Percentiles rank a stretch among this genome's conserved stretches.
Conservation (phyloP, 2,888 invertebrate species). For the Macaria notata region DNA sequence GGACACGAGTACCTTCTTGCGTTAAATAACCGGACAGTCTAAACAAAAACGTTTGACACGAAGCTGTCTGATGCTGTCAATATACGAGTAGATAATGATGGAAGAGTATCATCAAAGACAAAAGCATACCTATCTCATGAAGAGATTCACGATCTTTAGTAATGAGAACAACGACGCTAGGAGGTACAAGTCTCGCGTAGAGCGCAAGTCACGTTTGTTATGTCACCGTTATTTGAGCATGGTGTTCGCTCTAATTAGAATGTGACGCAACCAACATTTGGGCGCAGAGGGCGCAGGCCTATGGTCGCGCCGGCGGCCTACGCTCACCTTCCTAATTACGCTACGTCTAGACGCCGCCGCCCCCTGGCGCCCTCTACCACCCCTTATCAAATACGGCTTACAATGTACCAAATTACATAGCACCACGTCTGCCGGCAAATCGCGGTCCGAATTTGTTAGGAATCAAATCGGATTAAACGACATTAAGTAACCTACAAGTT, state of each 20-base stretch:
- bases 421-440: constrained; percentile 24
- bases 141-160: too few relatives aligned
- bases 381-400: constrained; percentile 54
- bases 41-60: background rate
- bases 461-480: background rate
- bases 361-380: constrained; percentile 41
- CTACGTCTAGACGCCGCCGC: constrained; percentile 74
- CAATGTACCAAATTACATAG: constrained; percentile 38
- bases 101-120: too few relatives aligned
- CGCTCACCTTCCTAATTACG: constrained; percentile 77
- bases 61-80: too few relatives aligned
- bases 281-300: constrained; percentile 26
- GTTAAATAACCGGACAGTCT: background rate
- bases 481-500: too few relatives aligned
- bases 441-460: constrained; percentile 20
- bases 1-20: too few relatives aligned
- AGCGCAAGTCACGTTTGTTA: constrained; percentile 21
- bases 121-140: too few relatives aligned
- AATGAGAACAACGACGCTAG: too few relatives aligned
- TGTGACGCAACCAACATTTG: constrained; percentile 50
- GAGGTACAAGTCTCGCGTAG: too few relatives aligned
- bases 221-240: constrained; percentile 23
- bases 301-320: constrained; percentile 47
- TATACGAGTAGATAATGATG: too few relatives aligned
- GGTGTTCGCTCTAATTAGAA: constrained; percentile 54